Evolutionary conservation across 1,140 invertebrate species (phyloP), one percentile per base, ranked within the genome.

Genomic region (Drosophila pallidifrons): DNA sequence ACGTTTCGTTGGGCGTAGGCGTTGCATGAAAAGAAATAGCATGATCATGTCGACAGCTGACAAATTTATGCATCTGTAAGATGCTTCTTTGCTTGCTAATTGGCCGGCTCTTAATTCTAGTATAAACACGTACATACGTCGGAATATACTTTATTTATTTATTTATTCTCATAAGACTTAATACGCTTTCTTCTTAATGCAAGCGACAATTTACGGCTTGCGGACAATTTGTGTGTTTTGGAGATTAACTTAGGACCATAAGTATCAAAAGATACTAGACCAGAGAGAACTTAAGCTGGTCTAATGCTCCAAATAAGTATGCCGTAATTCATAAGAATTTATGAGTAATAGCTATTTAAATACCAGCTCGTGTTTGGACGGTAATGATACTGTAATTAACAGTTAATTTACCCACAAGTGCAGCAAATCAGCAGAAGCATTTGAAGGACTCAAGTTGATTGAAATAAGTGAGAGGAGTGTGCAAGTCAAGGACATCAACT

Each of bases 31-130:
- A 55, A 54, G 13, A 35, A 67, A 61, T 60, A 20, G 20, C 57
- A 55, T 61, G 47, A 79, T 63, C 82, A 67, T 43, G 82, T n/a
- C 47, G 82, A 87, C 82, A 87, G 75, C 15, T 75, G 65, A 76
- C 75, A 79, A 87, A 86, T 86, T 86, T 87, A 87, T 86, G 82
- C 67, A 69, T 74, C 65, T 76, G 28, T 54, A 41, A 70, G 63
- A 51, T 55, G 61, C 67, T 61, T 47, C 28, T 49, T 35, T 57
- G 55, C 46, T 57, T 57, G 77, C 77, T 82, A 86, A 86, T 86
- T 86, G 76, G 60, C 51, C 55, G 15, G 60, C 49, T 35, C 49
- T 70, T 59, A 65, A 81, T 67, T 65, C 46, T 61, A 38, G 52
- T 65, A 67, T 55, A 71, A 45, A 32, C 54, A 13, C n/a, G 43